Evolutionary conservation across 2,888 invertebrate species (phyloP).

Genomic region (Lobophora halterata): DNA sequence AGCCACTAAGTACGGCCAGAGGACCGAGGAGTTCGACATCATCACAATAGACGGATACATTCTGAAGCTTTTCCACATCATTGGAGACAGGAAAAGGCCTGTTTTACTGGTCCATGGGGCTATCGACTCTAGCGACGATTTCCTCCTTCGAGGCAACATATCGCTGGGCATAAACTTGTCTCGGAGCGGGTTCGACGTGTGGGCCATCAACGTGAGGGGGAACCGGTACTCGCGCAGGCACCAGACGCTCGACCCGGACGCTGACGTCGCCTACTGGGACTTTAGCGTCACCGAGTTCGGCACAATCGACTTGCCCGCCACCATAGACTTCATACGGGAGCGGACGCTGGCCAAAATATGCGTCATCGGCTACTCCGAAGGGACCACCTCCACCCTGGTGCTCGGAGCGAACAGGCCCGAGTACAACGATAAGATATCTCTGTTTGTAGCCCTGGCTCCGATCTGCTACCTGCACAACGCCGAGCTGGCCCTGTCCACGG

Average conservation of each 20-base stretch:
- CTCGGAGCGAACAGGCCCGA: slow-evolving; percentile 68
- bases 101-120: slow-evolving; percentile 46
- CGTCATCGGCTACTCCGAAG: slow-evolving; percentile 85
- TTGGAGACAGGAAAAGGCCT: slow-evolving; percentile 35
- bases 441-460: slow-evolving; percentile 74
- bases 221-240: slow-evolving; percentile 81
- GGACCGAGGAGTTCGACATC: slow-evolving; percentile 38
- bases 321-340: slow-evolving; percentile 55
- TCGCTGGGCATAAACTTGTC: slow-evolving; percentile 54
- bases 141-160: slow-evolving; percentile 42
- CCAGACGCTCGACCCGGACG: slow-evolving; percentile 48
- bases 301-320: slow-evolving; percentile 83
- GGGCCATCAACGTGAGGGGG: slow-evolving; percentile 75
- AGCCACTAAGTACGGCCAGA: slow-evolving; percentile 42
- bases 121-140: slow-evolving; percentile 44
- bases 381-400: slow-evolving; percentile 76
- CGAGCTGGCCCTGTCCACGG: slow-evolving; percentile 1
- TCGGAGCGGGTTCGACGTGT: slow-evolving; percentile 71
- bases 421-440: slow-evolving; percentile 75
- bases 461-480: slow-evolving; percentile 45
- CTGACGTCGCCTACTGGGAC: slow-evolving; percentile 65
- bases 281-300: slow-evolving; percentile 86
- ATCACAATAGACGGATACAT: slow-evolving; percentile 46
- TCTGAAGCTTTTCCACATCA: slow-evolving; percentile 43
- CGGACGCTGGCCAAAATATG: slow-evolving; percentile 76